phyloP scores from a whole-genome alignment of 92 coral and sea anemone genomes.

The Ricordea florida region DNA sequence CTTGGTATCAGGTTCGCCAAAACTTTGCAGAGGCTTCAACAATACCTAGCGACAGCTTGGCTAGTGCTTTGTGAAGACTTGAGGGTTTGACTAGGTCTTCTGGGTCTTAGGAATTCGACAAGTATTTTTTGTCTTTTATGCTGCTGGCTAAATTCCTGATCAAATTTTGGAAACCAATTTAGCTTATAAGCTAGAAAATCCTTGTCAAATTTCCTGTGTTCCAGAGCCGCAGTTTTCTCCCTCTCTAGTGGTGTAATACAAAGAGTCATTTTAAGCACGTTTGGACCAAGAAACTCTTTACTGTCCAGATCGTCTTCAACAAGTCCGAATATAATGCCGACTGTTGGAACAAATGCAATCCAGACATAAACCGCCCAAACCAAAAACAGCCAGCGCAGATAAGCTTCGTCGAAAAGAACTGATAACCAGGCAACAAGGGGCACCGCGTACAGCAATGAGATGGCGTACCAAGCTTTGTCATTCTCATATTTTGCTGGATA shows the following conservation, averaged over 20 bases:
- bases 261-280: conserved; percentile 56
- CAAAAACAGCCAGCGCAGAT: conserved; percentile 30
- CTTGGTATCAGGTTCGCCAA: too few species aligned
- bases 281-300: conserved; percentile 60
- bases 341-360: conserved; percentile 22
- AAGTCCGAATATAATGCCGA: conserved; percentile 13
- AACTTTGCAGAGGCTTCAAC: too few species aligned
- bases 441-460: neutral
- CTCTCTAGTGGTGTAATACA: conserved; percentile 69
- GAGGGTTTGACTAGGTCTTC: too few species aligned
- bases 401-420: neutral
- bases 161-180: too few species aligned
- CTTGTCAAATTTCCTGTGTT: too few species aligned
- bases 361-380: conserved; percentile 34
- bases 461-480: neutral
- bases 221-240: conserved; percentile 58
- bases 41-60: too few species aligned
- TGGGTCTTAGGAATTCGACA: too few species aligned
- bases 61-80: too few species aligned
- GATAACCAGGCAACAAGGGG: conserved; percentile 9
- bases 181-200: too few species aligned
- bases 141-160: too few species aligned
- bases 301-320: conserved; percentile 38
- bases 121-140: too few species aligned
- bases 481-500: conserved; percentile 42